phyloP scores from a whole-genome alignment of 2,888 invertebrate species.

The Tachina lurida region DNA sequence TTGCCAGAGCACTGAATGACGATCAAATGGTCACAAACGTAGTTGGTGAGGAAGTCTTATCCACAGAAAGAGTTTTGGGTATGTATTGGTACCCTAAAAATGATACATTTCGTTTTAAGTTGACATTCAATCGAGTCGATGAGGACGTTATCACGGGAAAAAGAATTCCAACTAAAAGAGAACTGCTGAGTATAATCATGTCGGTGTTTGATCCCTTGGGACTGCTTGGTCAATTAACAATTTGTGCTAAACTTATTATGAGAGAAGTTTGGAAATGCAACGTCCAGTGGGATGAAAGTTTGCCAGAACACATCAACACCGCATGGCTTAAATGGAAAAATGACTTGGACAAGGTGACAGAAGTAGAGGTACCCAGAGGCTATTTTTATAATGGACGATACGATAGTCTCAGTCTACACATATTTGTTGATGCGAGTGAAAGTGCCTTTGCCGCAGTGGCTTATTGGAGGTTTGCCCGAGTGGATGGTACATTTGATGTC shows the following conservation, averaged over 20 bases:
- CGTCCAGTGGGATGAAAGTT: conserved; percentile 23
- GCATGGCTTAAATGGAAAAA: background rate
- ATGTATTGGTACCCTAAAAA: too few relatives aligned
- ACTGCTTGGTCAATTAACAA: background rate
- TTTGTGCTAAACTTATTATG: conserved; percentile 38
- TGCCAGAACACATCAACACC: conserved; percentile 6
- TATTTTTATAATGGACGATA: too few relatives aligned
- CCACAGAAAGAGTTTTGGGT: too few relatives aligned
- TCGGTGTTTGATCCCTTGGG: conserved; percentile 50
- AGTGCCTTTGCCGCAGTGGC: conserved; percentile 28
- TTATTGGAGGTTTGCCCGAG: conserved; percentile 15
- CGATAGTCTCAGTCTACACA: conserved; percentile 18
- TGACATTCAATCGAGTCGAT: background rate
- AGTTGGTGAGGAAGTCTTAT: too few relatives aligned
- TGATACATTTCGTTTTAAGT: conserved; percentile 1
- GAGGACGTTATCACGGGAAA: background rate
- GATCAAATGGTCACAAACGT: too few relatives aligned
- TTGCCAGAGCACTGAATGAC: too few relatives aligned
- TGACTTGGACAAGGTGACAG: too few relatives aligned
- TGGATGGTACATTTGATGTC: background rate
- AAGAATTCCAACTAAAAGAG: conserved; percentile 38
- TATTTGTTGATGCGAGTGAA: conserved; percentile 25
- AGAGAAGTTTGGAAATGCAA: conserved; percentile 39
- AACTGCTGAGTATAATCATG: conserved; percentile 45
- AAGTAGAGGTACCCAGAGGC: too few relatives aligned